A percentile compares a stretch with the other conserved stretches of the same genome.
Conservation (phyloP, 2,797 vertebrate species). For the Siniperca scherzeri region DNA sequence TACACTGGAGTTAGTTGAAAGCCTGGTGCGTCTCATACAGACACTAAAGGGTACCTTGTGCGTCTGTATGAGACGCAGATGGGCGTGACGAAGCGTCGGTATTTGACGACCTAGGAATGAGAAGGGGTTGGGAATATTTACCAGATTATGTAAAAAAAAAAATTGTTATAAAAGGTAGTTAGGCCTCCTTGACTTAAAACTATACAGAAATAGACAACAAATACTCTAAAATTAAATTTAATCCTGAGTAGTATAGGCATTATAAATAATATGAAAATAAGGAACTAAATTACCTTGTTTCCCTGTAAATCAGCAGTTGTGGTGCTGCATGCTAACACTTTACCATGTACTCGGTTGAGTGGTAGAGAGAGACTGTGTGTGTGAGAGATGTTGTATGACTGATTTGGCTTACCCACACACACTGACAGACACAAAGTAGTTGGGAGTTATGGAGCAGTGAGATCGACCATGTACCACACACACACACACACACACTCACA, state of each 20-base stretch:
- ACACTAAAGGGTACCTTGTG: no score
- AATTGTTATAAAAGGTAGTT: neutral
- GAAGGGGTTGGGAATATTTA: no score
- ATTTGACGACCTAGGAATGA: no score
- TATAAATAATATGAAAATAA: neutral
- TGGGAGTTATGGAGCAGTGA: slow-evolving; percentile 33
- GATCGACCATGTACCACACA: slow-evolving; percentile 28
- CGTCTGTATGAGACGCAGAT: no score
- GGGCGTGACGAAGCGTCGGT: no score
- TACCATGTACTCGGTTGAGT: neutral
- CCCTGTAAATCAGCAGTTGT: neutral
- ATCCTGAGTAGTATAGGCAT: neutral
- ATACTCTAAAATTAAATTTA: neutral
- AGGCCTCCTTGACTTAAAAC: neutral
- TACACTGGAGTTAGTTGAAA: no score
- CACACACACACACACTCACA: slow-evolving; percentile 29
- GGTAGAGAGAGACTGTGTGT: neutral
- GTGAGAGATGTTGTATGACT: slow-evolving; percentile 4
- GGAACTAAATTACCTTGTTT: neutral
- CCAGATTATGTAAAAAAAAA: neutral
- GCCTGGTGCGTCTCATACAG: no score
- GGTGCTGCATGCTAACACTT: neutral
- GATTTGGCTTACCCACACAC: slow-evolving; percentile 20
- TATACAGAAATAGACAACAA: neutral
- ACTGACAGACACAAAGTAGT: slow-evolving; percentile 31